Evolutionary conservation across 2,113 vertebrate species (phyloP), one percentile per base, ranked within the genome.

Genomic region (Salvator merianae): DNA sequence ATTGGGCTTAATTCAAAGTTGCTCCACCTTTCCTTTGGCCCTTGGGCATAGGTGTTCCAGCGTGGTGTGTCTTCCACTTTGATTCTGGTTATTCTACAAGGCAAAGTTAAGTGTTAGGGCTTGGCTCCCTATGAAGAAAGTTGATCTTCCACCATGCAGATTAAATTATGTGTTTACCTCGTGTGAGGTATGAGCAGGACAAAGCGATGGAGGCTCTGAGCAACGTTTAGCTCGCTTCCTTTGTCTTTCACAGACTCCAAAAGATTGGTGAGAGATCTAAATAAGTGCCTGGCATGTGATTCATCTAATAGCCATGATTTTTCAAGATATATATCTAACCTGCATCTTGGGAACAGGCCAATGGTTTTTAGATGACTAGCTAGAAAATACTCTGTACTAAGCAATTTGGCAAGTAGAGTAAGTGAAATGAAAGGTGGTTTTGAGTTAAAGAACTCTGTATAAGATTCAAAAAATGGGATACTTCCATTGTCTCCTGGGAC

Each of bases 41-140:
- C 77, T 40, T 0, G 10, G 79, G 79, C 47, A 0, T 1, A 43
- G 80, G 76, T 82, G 84, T 80, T 73, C 69, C 69, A n/a, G 40
- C 40, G 12, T 7, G 2, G 0, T 18, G 0, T 8, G 36, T 83
- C 76, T 0, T 2, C 2, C 20, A 13, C 0, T 73, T 24, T 12
- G 3, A 9, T 32, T 18, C 66, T 32, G 72, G 73, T 1, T 50
- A 30, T 2, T 3, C 55, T 7, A 1, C 34, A 69, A 70, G 83
- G 50, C 40, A 73, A 32, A 0, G 32, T 32, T 74, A 38, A 40
- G 26, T n/a, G 43, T 18, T 63, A 26, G 26, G 22, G 50, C 62
- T 30, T 36, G 28, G 30, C 62, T 75, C 22, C 28, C 47, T 40
- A 2, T 30, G 75, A 72, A 65, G 43, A 66, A 84, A 38, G 16